Evolutionary conservation across 1,140 invertebrate genomes (phyloP), one percentile per base, ranked within the genome.

Genomic region (Mycetomoellerius zeteki): DNA sequence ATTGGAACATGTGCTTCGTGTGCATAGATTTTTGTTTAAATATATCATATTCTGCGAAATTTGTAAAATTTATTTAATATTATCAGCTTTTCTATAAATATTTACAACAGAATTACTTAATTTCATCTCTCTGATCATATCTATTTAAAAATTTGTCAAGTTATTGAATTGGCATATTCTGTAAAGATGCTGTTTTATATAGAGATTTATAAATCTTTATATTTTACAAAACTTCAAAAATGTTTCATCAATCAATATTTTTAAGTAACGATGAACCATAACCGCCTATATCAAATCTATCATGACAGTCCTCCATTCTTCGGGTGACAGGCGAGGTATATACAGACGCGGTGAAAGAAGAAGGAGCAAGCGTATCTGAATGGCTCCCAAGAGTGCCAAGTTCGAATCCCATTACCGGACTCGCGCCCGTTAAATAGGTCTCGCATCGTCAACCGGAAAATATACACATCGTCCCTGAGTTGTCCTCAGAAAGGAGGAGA

Each of bases 401-500:
- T 95, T 95, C 94, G 94, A 95, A 95, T 95, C 95, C 94, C 95
- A 95, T 95, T 95, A 95, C 95, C 94, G 95, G 94, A 95, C 95
- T 95, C 95, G 95, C 94, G 93, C 93, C 94, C 95, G 95, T 95
- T 95, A 95, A 95, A 95, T 95, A 95, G 95, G 95, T 95, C 93
- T 95, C 94, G 95, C 95, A 95, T 95, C 95, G 95, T 94, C 95
- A 94, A 95, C 95, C 95, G 93, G 94, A 95, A 95, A 95, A 95
- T 95, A 95, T 94, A 95, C 92, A 93, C 92, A 92, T 89, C 92
- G 89, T 89, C 90, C 89, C 88, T 69, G 69, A 88, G 88, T 91
- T 88, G 84, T 90, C 82, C 88, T 90, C 88, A 81, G 88, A 33
- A 73, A 60, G 87, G 89, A 89, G 88, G 90, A 90, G 89, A 78